Base-by-base conservation (phyloP, 64 coral and sea anemone genomes). In the Catalaphyllia jardinei region DNA sequence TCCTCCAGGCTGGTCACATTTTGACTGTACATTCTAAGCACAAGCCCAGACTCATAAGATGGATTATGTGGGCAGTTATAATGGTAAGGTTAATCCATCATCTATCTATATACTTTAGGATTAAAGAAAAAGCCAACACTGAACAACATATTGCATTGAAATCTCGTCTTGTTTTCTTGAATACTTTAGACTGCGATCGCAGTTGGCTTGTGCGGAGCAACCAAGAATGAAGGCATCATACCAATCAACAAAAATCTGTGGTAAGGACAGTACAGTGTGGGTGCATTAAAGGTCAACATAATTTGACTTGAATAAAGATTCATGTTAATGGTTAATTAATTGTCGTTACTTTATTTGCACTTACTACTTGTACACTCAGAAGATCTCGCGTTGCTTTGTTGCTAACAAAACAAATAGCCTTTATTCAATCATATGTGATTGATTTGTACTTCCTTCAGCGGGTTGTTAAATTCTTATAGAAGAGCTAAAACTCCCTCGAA, bases 191-290 rank as follows among this genome's bases (percentile, higher is more conserved):
- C 82, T 22, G 57, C 79, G 67, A 65, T 96, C 18, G 82, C 88
- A 16, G 39, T 96, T 86, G 94, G 94, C 51, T 72, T 96, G 74
- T 93, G 90, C 28, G 91, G 87, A 42, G 94, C 80, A n/a, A 89
- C 94, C 17, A 89, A 89, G 11, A 85, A 96, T 29, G 87, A 93
- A 81, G 94, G 94, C 8, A 67, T 86, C 28, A 38, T 96, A 31
- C 94, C 94, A 30, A 96, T 96, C 67, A 96, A 93, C 87, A 96
- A 96, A 65, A 96, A 96, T 19, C 74, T 96, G 1, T 96, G 94
- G 94, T 96, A 92, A 92, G 86, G 35, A 61, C 49, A 1, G 54
- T 57, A 15, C 54, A 57, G 15, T 57, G 15, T 46, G 42, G 42
- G 42, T 8, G 42, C 42, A 46, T 46, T 46, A 4, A 5, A 46